These are phyloP conservation scores for Sebastes nivosus DNA, from an alignment of 2,797 vertebrate species.

Conservation along the genomic window DNA sequence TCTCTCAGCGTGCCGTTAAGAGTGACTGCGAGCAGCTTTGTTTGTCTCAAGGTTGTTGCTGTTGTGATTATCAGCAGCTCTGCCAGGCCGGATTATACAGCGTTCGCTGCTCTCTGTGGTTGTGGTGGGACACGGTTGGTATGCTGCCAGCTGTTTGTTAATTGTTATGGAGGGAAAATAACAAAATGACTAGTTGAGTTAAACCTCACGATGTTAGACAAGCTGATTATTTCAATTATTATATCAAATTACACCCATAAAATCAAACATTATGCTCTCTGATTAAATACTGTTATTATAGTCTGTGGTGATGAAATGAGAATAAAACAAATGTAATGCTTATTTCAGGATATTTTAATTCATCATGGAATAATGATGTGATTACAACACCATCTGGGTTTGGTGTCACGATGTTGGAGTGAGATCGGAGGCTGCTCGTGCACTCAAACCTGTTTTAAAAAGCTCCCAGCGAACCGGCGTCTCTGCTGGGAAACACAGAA, in stretches of 20 bases:
- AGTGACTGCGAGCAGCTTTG: background rate
- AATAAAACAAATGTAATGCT: background rate
- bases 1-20: background rate
- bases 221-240: constrained; percentile 1
- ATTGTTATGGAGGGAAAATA: background rate
- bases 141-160: constrained; percentile 15
- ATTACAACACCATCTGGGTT: background rate
- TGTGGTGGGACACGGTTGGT: background rate
- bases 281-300: background rate
- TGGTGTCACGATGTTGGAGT: background rate
- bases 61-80: constrained; percentile 16
- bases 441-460: background rate
- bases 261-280: background rate
- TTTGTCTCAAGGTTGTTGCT: background rate
- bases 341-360: background rate
- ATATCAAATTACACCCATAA: background rate
- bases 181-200: background rate
- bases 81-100: background rate
- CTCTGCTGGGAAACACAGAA: background rate
- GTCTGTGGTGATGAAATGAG: background rate
- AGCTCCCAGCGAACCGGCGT: background rate
- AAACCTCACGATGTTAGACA: background rate
- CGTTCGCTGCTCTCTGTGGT: background rate
- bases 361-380: background rate
- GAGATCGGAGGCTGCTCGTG: background rate